Conservation (phyloP, 2,113 vertebrate genomes). For the Colossoma macropomum region DNA sequence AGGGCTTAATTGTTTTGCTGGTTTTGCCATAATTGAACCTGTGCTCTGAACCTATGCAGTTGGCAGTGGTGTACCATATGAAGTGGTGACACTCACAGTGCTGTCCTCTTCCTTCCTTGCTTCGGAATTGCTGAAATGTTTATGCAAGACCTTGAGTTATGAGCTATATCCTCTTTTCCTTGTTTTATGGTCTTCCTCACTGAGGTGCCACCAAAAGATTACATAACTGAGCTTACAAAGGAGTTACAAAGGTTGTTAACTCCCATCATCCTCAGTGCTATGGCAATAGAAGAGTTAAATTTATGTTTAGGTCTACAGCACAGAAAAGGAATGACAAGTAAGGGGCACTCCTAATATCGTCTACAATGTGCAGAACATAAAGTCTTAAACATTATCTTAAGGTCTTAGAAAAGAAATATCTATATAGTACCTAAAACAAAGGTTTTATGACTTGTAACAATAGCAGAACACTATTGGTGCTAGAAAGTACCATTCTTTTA, state of each 20-base stretch:
- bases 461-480: too few relatives aligned
- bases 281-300: not conserved
- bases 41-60: not conserved
- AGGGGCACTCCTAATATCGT: too few relatives aligned
- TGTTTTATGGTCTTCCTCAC: constrained; percentile 25
- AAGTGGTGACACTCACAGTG: constrained; percentile 11
- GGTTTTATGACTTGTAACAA: too few relatives aligned
- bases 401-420: too few relatives aligned
- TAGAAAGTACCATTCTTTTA: too few relatives aligned
- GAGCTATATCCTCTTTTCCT: constrained; percentile 15
- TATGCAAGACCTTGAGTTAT: constrained; percentile 30
- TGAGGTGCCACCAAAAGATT: constrained; percentile 6
- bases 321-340: not conserved
- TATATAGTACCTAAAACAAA: too few relatives aligned
- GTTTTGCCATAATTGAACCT: not conserved
- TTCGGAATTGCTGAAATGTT: constrained; percentile 36
- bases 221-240: constrained; percentile 6
- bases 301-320: not conserved
- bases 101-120: constrained; percentile 42
- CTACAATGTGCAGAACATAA: too few relatives aligned
- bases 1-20: not conserved
- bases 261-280: not conserved
- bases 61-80: constrained; percentile 2
- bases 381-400: too few relatives aligned
- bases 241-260: constrained; percentile 5